These are phyloP conservation scores for Athripsodes cinereus DNA, from an alignment of 2,888 invertebrate species.

Conservation along the genomic window DNA sequence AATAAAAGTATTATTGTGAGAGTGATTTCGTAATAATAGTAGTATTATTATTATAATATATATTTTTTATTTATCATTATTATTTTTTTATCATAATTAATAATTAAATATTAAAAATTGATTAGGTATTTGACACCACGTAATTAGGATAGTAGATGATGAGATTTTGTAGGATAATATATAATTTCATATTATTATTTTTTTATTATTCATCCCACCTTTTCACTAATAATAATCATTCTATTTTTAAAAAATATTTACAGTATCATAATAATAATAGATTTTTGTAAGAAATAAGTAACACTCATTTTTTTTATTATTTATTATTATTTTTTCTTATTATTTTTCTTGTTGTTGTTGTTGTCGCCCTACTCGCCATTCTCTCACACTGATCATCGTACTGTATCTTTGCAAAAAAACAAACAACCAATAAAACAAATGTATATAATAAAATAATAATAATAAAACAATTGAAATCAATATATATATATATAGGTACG, in stretches of 20 bases:
- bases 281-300: slow-evolving; percentile 29
- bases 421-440: too few relatives aligned
- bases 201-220: too few relatives aligned
- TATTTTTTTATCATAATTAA: background rate
- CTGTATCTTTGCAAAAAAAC: slow-evolving; percentile 23
- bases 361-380: background rate
- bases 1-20: slow-evolving; percentile 18
- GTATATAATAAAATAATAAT: too few relatives aligned
- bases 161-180: slow-evolving; percentile 21
- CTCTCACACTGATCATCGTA: slow-evolving; percentile 9
- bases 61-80: background rate
- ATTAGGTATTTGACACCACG: slow-evolving; percentile 28
- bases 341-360: background rate
- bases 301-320: slow-evolving; percentile 23
- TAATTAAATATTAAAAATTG: slow-evolving; percentile 22
- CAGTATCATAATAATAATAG: slow-evolving; percentile 30
- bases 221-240: slow-evolving; percentile 13
- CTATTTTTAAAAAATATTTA: slow-evolving; percentile 28
- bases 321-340: background rate
- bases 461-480: too few relatives aligned
- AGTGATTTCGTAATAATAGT: too few relatives aligned
- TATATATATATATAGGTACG: too few relatives aligned
- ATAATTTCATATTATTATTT: too few relatives aligned
- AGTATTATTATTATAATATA: too few relatives aligned
- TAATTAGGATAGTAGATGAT: slow-evolving; percentile 26